A percentile compares a stretch with the other conserved stretches of the same genome.
Evolutionary conservation across 2,888 invertebrate species (phyloP).

Genomic region (Drosophila peninsularis): DNA sequence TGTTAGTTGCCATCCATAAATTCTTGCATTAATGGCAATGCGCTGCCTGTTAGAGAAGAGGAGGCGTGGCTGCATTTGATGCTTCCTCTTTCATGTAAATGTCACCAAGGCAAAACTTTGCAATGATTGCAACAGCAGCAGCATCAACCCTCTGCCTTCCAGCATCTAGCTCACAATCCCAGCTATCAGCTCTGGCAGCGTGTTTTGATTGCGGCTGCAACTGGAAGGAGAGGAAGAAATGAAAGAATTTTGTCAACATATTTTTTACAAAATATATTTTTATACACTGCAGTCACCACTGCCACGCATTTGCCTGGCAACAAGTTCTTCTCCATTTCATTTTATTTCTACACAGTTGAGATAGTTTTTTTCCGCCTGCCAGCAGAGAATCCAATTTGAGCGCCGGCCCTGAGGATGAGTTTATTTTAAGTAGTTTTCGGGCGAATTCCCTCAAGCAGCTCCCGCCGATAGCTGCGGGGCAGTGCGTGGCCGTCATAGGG

Average conservation of each 20-base stretch:
- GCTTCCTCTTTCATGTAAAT: slow-evolving; percentile 68
- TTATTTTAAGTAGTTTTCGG: slow-evolving; percentile 74
- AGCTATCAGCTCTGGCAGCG: slow-evolving; percentile 39
- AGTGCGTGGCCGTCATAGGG: background rate
- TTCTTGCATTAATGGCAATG: slow-evolving; percentile 73
- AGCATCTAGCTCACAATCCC: slow-evolving; percentile 22
- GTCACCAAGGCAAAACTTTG: slow-evolving; percentile 65
- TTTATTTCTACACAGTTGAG: slow-evolving; percentile 13
- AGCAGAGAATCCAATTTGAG: slow-evolving; percentile 66
- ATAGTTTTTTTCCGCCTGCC: slow-evolving; percentile 13
- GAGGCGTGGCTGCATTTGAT: slow-evolving; percentile 65
- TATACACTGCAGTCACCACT: slow-evolving; percentile 55
- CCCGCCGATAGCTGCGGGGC: slow-evolving; percentile 43
- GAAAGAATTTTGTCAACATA: slow-evolving; percentile 64
- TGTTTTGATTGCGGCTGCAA: slow-evolving; percentile 70
- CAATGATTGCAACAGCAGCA: slow-evolving; percentile 49
- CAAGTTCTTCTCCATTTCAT: slow-evolving; percentile 10
- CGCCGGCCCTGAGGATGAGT: slow-evolving; percentile 50
- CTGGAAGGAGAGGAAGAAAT: slow-evolving; percentile 24
- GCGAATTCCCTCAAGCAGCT: slow-evolving; percentile 65
- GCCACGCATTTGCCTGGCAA: slow-evolving; percentile 42
- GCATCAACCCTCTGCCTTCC: background rate
- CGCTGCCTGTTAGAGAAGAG: slow-evolving; percentile 43
- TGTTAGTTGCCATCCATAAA: slow-evolving; percentile 76
- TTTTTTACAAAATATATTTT: slow-evolving; percentile 65